Conservation (phyloP, 1,140 invertebrate species). For the Microplitis mediator region DNA sequence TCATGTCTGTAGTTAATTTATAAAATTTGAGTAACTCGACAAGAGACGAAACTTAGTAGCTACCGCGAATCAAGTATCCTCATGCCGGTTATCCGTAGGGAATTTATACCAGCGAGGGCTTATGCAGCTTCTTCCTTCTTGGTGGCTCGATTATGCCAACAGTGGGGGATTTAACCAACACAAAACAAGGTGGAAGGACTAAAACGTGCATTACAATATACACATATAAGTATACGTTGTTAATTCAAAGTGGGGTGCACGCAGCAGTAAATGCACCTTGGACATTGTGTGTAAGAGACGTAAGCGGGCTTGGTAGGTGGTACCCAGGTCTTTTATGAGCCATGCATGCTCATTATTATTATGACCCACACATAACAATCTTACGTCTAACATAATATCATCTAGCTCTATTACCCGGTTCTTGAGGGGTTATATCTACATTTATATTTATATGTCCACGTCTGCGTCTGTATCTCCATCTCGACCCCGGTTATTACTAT, state of each 20-base stretch:
- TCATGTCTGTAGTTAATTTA: constrained; percentile 37
- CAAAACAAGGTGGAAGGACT: neutral
- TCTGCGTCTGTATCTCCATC: neutral
- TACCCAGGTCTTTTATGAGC: neutral
- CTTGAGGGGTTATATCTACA: too few species aligned
- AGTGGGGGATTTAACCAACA: neutral
- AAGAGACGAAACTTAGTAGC: constrained; percentile 14
- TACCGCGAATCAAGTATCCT: constrained; percentile 17
- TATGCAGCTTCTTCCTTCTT: constrained; percentile 32
- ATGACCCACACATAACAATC: neutral
- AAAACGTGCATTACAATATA: neutral
- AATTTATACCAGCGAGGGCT: constrained; percentile 41
- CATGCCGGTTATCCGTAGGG: constrained; percentile 29
- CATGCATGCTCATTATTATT: neutral
- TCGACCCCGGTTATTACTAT: neutral
- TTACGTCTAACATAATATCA: too few species aligned
- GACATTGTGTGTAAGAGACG: neutral
- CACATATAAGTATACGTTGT: too few species aligned
- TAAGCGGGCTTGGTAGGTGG: constrained; percentile 10
- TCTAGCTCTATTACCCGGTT: neutral
- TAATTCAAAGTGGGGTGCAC: constrained; percentile 30
- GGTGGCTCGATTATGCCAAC: constrained; percentile 14
- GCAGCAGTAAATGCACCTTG: neutral
- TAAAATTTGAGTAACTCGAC: constrained; percentile 23
- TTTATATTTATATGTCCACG: too few species aligned